Conservation (phyloP, 2,797 vertebrate species). For the Nyctalus aviator region DNA sequence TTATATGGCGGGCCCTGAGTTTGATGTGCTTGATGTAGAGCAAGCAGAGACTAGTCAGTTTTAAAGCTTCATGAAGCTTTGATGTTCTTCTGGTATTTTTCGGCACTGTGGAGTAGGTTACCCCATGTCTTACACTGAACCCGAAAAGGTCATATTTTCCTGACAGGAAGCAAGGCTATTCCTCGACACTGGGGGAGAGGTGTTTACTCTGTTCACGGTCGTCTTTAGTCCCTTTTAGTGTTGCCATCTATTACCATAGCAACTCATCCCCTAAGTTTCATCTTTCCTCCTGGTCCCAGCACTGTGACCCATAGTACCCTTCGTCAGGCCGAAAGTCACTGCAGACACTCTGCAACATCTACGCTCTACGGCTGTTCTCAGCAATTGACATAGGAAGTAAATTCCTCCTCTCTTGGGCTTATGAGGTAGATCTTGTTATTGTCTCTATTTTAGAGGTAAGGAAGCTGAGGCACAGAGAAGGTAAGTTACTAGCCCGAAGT, state of each 20-base stretch:
- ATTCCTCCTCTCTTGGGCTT: neutral
- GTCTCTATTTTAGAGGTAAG: neutral
- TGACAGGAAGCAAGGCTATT: neutral
- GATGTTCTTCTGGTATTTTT: neutral
- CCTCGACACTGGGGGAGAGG: neutral
- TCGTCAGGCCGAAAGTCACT: neutral
- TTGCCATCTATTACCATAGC: neutral
- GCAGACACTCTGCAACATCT: neutral
- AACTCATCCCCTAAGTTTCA: neutral
- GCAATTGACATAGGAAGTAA: neutral
- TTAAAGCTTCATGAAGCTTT: neutral
- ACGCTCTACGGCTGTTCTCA: neutral
- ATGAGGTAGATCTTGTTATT: neutral
- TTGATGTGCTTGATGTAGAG: neutral
- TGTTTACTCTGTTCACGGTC: neutral
- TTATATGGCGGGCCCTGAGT: too few species aligned
- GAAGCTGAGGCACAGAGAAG: neutral
- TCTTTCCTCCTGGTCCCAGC: neutral
- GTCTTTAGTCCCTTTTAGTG: neutral
- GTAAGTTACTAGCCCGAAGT: neutral
- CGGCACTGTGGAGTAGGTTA: neutral
- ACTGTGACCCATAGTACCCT: neutral
- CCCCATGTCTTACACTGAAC: neutral
- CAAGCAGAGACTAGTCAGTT: neutral
- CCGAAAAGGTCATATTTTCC: neutral